These are phyloP conservation scores for Arge pagana DNA, from an alignment of 2,888 invertebrate species.

Conservation along the genomic window DNA sequence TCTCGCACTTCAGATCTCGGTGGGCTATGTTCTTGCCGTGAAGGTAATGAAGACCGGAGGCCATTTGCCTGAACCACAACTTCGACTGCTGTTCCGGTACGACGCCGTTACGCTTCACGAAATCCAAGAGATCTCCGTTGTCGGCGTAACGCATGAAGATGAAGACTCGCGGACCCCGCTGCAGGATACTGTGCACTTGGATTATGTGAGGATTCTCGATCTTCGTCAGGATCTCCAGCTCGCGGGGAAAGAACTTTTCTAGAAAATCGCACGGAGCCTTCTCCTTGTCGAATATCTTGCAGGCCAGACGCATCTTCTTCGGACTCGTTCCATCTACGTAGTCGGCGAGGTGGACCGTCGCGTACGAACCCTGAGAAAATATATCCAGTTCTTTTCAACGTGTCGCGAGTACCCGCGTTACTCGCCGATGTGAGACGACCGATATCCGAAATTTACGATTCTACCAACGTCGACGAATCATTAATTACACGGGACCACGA, in stretches of 20 bases:
- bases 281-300: conserved; percentile 90
- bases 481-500: no score
- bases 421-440: not conserved
- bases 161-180: conserved; percentile 81
- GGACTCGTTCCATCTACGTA: conserved; percentile 74
- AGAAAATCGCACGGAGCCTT: conserved; percentile 89
- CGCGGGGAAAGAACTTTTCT: conserved; percentile 91
- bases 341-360: conserved; percentile 86
- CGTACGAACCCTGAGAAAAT: conserved; percentile 77
- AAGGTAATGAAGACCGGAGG: conserved; percentile 80
- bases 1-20: conserved; percentile 93
- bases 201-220: conserved; percentile 91
- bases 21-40: conserved; percentile 86
- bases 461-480: no score
- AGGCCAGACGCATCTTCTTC: conserved; percentile 78
- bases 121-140: conserved; percentile 87
- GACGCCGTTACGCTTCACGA: conserved; percentile 76
- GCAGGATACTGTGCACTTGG: conserved; percentile 84
- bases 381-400: not conserved
- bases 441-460: not conserved
- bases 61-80: conserved; percentile 86
- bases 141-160: conserved; percentile 90
- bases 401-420: not conserved
- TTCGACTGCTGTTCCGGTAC: conserved; percentile 80
- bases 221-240: conserved; percentile 85